Percentiles rank a stretch among this genome's conserved stretches.
Conservation (phyloP, 2,113 vertebrate species). For the Motacilla alba region DNA sequence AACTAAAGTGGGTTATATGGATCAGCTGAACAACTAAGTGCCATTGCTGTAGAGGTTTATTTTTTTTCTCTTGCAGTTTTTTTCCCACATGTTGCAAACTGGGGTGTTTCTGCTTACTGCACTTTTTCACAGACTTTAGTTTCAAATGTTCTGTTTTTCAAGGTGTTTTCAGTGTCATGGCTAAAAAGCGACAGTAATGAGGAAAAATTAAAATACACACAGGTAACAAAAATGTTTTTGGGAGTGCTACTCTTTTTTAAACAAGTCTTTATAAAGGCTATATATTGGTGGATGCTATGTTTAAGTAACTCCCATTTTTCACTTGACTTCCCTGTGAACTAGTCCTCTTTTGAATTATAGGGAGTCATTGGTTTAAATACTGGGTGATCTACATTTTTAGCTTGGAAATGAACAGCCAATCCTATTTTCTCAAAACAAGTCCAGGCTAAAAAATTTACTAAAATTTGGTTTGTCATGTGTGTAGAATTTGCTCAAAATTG, state of each 20-base stretch:
- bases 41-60: neutral
- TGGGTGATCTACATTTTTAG: neutral
- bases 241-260: neutral
- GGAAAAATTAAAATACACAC: neutral
- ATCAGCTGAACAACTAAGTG: neutral
- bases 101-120: neutral
- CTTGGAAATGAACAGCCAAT: neutral
- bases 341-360: neutral
- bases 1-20: neutral
- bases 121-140: neutral
- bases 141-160: neutral
- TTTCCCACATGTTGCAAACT: neutral
- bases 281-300: neutral
- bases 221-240: neutral
- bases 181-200: neutral
- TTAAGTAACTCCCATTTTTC: neutral
- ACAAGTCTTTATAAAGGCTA: neutral
- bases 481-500: neutral
- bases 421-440: neutral
- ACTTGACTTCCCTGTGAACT: neutral
- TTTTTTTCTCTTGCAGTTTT: neutral
- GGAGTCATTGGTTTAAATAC: neutral
- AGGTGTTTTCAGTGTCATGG: neutral
- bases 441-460: neutral
- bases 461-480: neutral